These are phyloP conservation scores for Nyctibius grandis DNA, from an alignment of 2,797 vertebrate genomes.

Conservation along the genomic window DNA sequence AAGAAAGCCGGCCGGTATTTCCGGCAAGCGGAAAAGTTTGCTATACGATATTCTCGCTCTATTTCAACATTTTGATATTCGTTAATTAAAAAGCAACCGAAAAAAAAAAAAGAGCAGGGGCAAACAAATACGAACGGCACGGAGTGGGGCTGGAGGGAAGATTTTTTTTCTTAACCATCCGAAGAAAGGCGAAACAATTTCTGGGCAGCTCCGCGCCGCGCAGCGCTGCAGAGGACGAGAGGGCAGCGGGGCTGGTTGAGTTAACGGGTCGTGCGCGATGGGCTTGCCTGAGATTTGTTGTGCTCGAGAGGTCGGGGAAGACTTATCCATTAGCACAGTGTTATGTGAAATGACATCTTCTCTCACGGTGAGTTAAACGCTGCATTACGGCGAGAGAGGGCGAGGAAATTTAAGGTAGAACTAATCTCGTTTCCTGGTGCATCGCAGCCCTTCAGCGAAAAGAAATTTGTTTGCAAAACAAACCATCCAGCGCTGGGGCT, in stretches of 20 bases:
- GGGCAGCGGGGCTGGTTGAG: background rate
- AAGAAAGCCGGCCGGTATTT: background rate
- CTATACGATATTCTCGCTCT: background rate
- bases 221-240: background rate
- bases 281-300: conserved; percentile 47
- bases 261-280: conserved; percentile 19
- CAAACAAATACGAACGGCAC: no score
- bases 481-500: background rate
- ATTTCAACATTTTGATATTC: background rate
- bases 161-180: background rate
- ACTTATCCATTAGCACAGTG: conserved; percentile 68
- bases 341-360: conserved; percentile 78
- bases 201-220: background rate
- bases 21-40: background rate
- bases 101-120: no score
- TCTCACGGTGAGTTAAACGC: conserved; percentile 83
- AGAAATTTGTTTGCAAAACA: conserved; percentile 27
- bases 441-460: background rate
- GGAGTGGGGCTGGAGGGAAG: background rate
- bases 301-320: conserved; percentile 60
- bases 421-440: conserved; percentile 82
- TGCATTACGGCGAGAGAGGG: conserved; percentile 77
- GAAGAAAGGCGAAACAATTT: background rate
- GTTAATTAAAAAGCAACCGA: background rate
- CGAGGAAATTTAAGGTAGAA: conserved; percentile 80